phyloP scores from a whole-genome alignment of 2,888 invertebrate species.

The Cartodere bifasciata region DNA sequence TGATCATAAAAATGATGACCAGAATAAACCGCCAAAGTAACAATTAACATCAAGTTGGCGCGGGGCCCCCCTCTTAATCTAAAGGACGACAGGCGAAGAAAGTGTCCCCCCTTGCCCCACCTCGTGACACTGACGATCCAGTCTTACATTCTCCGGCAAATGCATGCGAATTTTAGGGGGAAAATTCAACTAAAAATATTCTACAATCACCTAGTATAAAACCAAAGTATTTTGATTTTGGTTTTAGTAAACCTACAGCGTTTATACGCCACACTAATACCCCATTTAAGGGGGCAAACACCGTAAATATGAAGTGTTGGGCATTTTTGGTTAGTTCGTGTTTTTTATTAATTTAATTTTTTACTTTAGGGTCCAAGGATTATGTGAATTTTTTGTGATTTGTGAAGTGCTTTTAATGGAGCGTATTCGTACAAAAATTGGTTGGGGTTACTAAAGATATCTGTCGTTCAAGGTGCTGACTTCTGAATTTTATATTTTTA shows the following conservation, averaged over 20 bases:
- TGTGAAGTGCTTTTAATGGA: slow-evolving; percentile 12
- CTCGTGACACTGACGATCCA: too few species aligned
- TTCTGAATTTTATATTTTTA: slow-evolving; percentile 4
- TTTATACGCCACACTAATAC: slow-evolving; percentile 24
- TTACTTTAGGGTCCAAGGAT: too few species aligned
- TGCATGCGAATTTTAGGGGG: slow-evolving; percentile 20
- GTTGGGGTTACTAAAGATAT: neutral
- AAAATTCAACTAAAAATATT: slow-evolving; percentile 23
- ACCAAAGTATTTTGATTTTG: slow-evolving; percentile 21
- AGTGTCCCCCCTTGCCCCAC: too few species aligned
- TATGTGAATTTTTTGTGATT: slow-evolving; percentile 12
- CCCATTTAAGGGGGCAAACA: slow-evolving; percentile 19
- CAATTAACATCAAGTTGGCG: too few species aligned
- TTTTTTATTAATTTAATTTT: slow-evolving; percentile 19
- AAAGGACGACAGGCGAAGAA: too few species aligned
- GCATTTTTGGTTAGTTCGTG: slow-evolving; percentile 34
- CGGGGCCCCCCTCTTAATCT: too few species aligned
- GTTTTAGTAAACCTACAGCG: slow-evolving; percentile 31
- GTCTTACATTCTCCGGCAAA: slow-evolving; percentile 7
- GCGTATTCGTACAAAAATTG: neutral
- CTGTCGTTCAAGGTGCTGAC: neutral
- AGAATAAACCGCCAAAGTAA: too few species aligned
- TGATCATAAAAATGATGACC: too few species aligned
- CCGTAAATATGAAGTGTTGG: slow-evolving; percentile 33
- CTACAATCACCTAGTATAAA: slow-evolving; percentile 30